These are phyloP conservation scores for Rhizoglyphus robini DNA, from an alignment of 1,140 invertebrate genomes.

Conservation along the genomic window DNA sequence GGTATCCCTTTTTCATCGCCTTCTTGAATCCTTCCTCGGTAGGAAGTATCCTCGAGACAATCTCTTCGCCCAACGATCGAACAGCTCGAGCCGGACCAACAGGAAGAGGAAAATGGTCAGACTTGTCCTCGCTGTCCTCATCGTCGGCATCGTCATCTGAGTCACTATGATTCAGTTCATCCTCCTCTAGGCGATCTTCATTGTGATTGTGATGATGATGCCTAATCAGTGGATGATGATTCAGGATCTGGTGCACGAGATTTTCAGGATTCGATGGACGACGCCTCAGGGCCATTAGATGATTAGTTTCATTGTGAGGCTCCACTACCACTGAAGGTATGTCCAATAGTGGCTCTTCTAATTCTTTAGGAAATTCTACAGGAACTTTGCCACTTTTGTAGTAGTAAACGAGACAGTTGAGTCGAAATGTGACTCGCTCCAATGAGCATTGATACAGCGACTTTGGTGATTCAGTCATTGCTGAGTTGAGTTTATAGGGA, in stretches of 20 bases:
- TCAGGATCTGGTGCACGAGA: background rate
- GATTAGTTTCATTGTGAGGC: too few relatives aligned
- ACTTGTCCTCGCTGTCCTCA: background rate
- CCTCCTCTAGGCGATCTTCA: background rate
- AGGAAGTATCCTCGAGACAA: background rate
- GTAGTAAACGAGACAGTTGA: background rate
- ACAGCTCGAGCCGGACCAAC: background rate
- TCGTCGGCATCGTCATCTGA: background rate
- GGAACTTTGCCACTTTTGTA: background rate
- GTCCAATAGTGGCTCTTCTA: too few relatives aligned
- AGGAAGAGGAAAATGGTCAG: background rate
- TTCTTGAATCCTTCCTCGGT: background rate
- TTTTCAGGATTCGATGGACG: background rate
- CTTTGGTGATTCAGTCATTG: conserved; percentile 5
- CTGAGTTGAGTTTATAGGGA: background rate
- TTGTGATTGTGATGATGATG: background rate
- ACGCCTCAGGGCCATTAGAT: too few relatives aligned
- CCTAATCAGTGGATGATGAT: background rate
- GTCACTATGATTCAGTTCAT: too few relatives aligned
- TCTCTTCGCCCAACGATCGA: background rate
- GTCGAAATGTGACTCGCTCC: background rate
- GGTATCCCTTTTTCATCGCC: background rate
- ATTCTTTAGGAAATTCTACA: too few relatives aligned
- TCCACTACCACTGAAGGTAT: too few relatives aligned
- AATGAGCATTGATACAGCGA: background rate